phyloP scores from a whole-genome alignment of 2,797 vertebrate species.

The Malurus splendens region DNA sequence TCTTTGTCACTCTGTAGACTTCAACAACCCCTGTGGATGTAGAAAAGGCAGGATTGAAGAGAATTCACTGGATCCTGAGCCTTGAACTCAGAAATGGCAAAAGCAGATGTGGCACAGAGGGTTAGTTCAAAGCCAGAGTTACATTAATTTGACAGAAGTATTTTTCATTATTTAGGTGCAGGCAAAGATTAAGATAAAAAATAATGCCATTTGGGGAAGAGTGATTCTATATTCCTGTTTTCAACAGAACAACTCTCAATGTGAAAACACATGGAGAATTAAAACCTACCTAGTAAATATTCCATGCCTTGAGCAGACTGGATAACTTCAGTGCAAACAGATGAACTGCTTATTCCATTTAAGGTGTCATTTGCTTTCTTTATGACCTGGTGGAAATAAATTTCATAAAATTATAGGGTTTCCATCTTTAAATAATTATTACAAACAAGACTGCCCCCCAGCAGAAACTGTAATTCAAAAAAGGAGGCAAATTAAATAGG shows the following conservation, averaged over 20 bases:
- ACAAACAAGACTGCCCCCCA: not conserved
- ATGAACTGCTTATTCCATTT: constrained; percentile 95
- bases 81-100: not conserved
- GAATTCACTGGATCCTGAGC: not conserved
- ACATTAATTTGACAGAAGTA: not conserved
- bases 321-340: constrained; percentile 97
- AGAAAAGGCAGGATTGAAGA: not conserved
- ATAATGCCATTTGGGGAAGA: not conserved
- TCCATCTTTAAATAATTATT: not conserved
- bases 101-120: fast-evolving
- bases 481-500: not conserved
- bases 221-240: not conserved
- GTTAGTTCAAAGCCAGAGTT: not conserved
- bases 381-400: constrained; percentile 82
- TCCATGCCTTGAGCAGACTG: constrained; percentile 98
- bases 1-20: constrained; percentile 91
- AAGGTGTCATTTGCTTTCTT: constrained; percentile 95
- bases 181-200: not conserved
- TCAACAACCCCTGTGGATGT: constrained; percentile 86
- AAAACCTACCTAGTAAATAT: constrained; percentile 89
- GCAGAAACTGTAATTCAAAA: not conserved
- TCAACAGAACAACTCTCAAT: not conserved
- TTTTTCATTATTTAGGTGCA: not conserved
- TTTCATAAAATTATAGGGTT: not conserved
- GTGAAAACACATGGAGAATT: not conserved